phyloP scores from a whole-genome alignment of 1,140 invertebrate genomes.

The Temnothorax nylanderi region DNA sequence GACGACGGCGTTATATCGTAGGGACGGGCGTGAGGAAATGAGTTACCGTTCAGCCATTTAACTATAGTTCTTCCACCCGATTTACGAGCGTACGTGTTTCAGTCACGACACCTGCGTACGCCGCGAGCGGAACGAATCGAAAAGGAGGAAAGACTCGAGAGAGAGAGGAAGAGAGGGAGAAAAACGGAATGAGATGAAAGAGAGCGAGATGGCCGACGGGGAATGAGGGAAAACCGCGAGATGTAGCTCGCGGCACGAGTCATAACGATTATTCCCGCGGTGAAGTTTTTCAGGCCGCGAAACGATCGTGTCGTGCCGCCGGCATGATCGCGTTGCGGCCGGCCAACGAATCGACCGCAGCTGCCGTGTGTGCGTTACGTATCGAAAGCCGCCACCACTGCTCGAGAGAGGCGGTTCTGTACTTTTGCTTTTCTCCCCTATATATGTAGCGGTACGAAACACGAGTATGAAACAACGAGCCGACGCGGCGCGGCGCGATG shows the following conservation, averaged over 20 bases:
- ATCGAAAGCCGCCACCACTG: conserved; percentile 1
- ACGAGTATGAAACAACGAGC: conserved; percentile 36
- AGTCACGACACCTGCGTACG: conserved; percentile 48
- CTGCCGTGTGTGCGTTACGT: neutral
- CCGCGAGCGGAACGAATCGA: conserved; percentile 18
- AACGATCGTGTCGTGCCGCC: conserved; percentile 40
- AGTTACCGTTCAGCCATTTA: conserved; percentile 47
- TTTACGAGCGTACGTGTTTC: conserved; percentile 51
- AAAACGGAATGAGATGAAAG: neutral
- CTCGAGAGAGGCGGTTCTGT: neutral
- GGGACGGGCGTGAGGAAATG: conserved; percentile 23
- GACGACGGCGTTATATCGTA: neutral
- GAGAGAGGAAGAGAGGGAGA: neutral
- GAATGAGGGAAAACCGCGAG: conserved; percentile 31
- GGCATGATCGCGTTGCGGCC: conserved; percentile 18
- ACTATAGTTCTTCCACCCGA: conserved; percentile 43
- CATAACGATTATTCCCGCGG: conserved; percentile 44
- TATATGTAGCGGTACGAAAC: conserved; percentile 12
- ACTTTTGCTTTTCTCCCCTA: neutral
- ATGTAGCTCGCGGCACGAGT: conserved; percentile 42
- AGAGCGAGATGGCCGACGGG: neutral
- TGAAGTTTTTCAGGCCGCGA: conserved; percentile 39
- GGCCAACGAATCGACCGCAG: conserved; percentile 7
- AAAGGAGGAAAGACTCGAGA: neutral
- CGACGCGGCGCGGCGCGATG: neutral